Evolutionary conservation across 2,113 vertebrate species (phyloP), one percentile per base, ranked within the genome.

Genomic region (Oncorhynchus keta): DNA sequence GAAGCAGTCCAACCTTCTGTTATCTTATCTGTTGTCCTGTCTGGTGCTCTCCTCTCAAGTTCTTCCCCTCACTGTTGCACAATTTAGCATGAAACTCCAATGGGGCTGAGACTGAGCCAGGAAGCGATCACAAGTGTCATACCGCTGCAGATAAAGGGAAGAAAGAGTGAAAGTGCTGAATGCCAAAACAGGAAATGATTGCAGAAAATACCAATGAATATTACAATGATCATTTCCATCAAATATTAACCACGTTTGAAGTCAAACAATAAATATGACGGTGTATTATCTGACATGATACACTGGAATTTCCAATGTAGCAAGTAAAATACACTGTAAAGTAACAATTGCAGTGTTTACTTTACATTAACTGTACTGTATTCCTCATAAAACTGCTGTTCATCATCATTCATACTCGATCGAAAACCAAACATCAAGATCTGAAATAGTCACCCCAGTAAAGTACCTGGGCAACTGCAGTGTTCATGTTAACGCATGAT

Each of bases 51-150:
- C 20, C 45, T 62, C 45, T 83, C 77, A 73, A 73, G 64, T 45
- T 75, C 78, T 76, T 85, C 83, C 83, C 85, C 67, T 82, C 74
- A 9, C 73, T 3, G 5, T 22, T 22, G 24, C 30, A 48, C 1
- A 32, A 51, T 45, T 32, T 9, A 49, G 26, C 5, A 45, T 61
- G 76, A 85, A 81, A 49, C 13, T 82, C 83, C 83, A 12, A 7
- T 79, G 74, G 70, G 51, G 72, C 76, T 79, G 85, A 86, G 79
- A 83, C 49, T 74, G 72, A 76, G 81, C 83, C 87, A 83, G 32
- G 70, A 68, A 61, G 2, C 2, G 18, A 77, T 75, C 81, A 74
- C 66, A 71, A 74, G 64, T 35, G 12, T 69, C n/a, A 24, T 35
- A 75, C 67, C 2, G 73, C 88, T 62, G 66, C 13, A 80, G 75